Conservation (phyloP, 1,140 invertebrate species). For the Antheraea pernyi region DNA sequence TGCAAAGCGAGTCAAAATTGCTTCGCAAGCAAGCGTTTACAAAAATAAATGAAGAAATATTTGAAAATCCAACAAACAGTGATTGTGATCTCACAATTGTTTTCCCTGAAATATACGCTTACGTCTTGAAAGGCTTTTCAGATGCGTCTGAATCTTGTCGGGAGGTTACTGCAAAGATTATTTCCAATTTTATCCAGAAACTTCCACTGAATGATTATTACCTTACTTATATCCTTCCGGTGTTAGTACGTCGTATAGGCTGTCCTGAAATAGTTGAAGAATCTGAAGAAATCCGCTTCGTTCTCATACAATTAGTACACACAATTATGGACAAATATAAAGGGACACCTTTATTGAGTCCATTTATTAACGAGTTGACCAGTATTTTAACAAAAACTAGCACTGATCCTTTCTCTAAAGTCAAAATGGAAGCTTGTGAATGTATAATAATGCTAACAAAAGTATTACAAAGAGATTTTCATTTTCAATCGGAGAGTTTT, state of each 20-base stretch:
- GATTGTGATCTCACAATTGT: conserved; percentile 60
- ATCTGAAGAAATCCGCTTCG: conserved; percentile 92
- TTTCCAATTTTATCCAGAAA: conserved; percentile 62
- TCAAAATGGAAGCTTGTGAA: conserved; percentile 88
- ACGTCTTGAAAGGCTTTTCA: conserved; percentile 68
- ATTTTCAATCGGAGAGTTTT: conserved; percentile 85
- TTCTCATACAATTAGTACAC: conserved; percentile 83
- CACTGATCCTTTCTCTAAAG: conserved; percentile 87
- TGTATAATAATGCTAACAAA: conserved; percentile 84
- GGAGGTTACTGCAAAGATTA: conserved; percentile 55
- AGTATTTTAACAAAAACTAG: conserved; percentile 86
- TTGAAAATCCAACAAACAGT: conserved; percentile 48
- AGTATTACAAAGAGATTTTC: conserved; percentile 85
- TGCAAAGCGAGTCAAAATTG: conserved; percentile 70
- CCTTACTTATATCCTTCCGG: conserved; percentile 87
- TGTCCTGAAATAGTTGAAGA: conserved; percentile 88
- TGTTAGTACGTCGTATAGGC: conserved; percentile 87
- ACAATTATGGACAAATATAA: conserved; percentile 84
- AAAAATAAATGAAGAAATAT: conserved; percentile 66
- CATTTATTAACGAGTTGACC: conserved; percentile 88
- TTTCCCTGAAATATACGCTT: conserved; percentile 68
- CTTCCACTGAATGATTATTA: conserved; percentile 82
- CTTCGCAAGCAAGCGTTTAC: conserved; percentile 52
- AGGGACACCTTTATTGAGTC: conserved; percentile 74
- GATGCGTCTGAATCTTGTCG: conserved; percentile 68